These are phyloP conservation scores for Cavia aperea DNA, from an alignment of 2,113 vertebrate genomes.

Conservation along the genomic window DNA sequence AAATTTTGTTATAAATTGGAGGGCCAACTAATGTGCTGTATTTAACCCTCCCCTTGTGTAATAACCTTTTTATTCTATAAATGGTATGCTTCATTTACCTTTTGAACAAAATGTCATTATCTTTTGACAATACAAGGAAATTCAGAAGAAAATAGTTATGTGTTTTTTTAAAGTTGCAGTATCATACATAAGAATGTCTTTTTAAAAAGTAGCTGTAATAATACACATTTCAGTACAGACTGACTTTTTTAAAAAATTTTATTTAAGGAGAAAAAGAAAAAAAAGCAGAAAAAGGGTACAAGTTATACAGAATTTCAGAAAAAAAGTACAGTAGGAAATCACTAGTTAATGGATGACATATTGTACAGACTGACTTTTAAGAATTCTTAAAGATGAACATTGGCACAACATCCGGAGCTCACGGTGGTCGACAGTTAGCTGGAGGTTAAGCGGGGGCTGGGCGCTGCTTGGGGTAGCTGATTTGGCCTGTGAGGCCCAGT, in stretches of 20 bases:
- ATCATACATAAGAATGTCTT: slow-evolving; percentile 59
- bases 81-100: slow-evolving; percentile 70
- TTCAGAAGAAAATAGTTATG: slow-evolving; percentile 53
- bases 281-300: too few species aligned
- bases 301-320: too few species aligned
- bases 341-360: too few species aligned
- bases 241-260: background rate
- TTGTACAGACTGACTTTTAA: background rate
- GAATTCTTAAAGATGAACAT: slow-evolving; percentile 12
- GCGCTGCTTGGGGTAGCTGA: too few species aligned
- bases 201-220: slow-evolving; percentile 14
- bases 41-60: slow-evolving; percentile 78
- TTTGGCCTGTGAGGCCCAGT: background rate
- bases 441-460: background rate
- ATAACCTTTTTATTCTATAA: slow-evolving; percentile 83
- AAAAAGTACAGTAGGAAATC: too few species aligned
- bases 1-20: slow-evolving; percentile 41
- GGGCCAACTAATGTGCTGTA: slow-evolving; percentile 55
- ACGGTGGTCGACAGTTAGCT: slow-evolving; percentile 35
- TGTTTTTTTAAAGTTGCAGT: slow-evolving; percentile 78
- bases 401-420: slow-evolving; percentile 20
- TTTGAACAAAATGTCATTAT: slow-evolving; percentile 55
- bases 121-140: slow-evolving; percentile 61
- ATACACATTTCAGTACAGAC: slow-evolving; percentile 2
- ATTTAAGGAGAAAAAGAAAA: too few species aligned